Conservation (phyloP, 2,797 vertebrate genomes). For the Nyctibius grandis region DNA sequence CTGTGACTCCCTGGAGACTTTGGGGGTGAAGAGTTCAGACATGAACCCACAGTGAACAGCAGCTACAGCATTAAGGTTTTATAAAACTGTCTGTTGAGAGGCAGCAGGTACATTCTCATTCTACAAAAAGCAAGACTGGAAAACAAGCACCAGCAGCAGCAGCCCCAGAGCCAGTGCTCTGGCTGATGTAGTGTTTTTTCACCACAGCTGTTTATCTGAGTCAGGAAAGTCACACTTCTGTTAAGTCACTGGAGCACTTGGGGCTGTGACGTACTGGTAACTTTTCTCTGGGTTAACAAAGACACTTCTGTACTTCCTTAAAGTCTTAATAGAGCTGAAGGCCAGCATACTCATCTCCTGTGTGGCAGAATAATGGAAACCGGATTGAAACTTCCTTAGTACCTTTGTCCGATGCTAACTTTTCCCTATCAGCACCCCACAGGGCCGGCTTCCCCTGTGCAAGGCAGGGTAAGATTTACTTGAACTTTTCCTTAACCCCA, state of each 20-base stretch:
- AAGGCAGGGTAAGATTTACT: neutral
- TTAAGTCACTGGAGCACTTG: neutral
- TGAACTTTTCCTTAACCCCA: neutral
- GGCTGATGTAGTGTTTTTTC: neutral
- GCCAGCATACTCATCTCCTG: rapidly evolving
- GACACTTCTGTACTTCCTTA: neutral
- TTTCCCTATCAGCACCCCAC: neutral
- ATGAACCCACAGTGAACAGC: neutral
- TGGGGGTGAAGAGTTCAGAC: neutral
- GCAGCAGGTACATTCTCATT: neutral
- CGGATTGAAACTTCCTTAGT: neutral
- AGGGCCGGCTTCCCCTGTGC: neutral
- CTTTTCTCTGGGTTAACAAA: neutral
- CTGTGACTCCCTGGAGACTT: neutral
- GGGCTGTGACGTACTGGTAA: neutral
- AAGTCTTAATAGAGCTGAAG: neutral
- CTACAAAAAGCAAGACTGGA: neutral
- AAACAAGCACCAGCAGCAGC: neutral
- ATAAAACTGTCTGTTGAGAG: neutral
- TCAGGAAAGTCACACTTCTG: neutral
- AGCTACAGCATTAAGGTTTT: neutral
- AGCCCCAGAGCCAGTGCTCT: neutral
- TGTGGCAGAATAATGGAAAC: neutral
- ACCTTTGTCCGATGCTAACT: neutral
- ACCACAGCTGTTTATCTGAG: neutral